Base-by-base conservation (phyloP, 1,140 invertebrate species). In the Tetramorium parvispinum region DNA sequence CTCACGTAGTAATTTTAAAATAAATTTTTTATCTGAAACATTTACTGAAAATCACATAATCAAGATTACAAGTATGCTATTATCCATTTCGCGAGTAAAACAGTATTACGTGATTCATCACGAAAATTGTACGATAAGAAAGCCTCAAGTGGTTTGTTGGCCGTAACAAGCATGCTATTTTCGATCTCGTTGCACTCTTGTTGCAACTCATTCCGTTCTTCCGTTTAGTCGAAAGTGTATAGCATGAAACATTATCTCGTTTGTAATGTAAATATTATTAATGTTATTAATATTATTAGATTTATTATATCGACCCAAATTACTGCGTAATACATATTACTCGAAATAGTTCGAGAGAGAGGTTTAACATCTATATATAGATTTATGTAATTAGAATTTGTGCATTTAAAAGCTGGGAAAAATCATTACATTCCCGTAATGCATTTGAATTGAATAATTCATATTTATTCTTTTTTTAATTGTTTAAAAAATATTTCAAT, bases 101-200 rank as follows among this genome's bases (percentile, higher is more conserved):
- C 27, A 5, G 13, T 13, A 37, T 78, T 78, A 78, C 21, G 18
- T 46, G 13, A 65, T 37, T 65, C 11, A 49, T 37, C 11, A n/a
- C 7, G 24, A 77, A 49, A 78, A 78, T 21, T 27, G 49, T 24
- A n/a, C 8, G 24, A n/a, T n/a, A 37, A 65, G 27, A 78, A 78
- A 65, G 3, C 11, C 37, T 46, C 24, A 46, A 78, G 43, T 65
- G 46, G 7, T 32, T 65, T 49, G 59, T 53, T 75, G 51, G 18
- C 27, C 27, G 21, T 51, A 65, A 78, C 46, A 37, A 78, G 59
- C n/a, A 49, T 32, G 27, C 18, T 65, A 78, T 78, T 65, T 78
- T 51, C 43, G 11, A 65, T 24, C 18, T 24, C n/a, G 21, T 76
- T 76, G n/a, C 73, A 76, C 13, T 51, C 21, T 76, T 55, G 4